Base-by-base conservation (phyloP, 2,888 invertebrate species). In the Agrypnus murinus region DNA sequence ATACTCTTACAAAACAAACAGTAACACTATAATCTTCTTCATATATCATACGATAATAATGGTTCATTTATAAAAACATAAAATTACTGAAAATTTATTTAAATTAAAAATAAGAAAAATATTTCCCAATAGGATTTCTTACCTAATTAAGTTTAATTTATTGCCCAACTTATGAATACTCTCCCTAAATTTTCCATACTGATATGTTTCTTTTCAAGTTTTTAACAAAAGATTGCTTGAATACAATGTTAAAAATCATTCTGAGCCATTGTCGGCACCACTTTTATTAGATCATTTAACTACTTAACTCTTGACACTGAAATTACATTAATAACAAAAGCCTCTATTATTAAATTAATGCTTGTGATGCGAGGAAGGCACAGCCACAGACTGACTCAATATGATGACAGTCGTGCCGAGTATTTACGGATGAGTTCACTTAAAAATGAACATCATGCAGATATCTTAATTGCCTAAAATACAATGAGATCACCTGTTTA, bases 271-370 rank as follows among this genome's bases (percentile, higher is more conserved):
- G 14, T 34, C 14, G 31, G 10, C 45, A 25, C 2, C 12, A n/a
- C 25, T 66, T 46, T 66, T 66, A 59, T 66, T 66, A 48, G 25
- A 50, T 32, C 32, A 66, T 57, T 69, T 58, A 65, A 65, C 31
- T 17, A 43, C 25, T 66, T 71, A 60, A 71, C 71, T 63, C 40
- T 38, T 71, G 62, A 66, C 71, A 66, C 63, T 38, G 40, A 53
- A 63, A 67, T 66, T 71, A 48, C 34, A 71, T 71, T 60, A 71
- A 46, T 64, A 64, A 63, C 25, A 38, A 36, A 50, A 48, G 63
- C 12, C 15, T 34, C 17, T 45, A 63, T 63, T 63, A 50, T 63
- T 63, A 50, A 53, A 50, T 43, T 67, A 43, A 12, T 32, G 25
- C 31, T n/a, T 53, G 34, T 15, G 7, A 15, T 31, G 46, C 31